phyloP scores from a whole-genome alignment of 2,113 vertebrate genomes.

The Myrmecophaga tridactyla region DNA sequence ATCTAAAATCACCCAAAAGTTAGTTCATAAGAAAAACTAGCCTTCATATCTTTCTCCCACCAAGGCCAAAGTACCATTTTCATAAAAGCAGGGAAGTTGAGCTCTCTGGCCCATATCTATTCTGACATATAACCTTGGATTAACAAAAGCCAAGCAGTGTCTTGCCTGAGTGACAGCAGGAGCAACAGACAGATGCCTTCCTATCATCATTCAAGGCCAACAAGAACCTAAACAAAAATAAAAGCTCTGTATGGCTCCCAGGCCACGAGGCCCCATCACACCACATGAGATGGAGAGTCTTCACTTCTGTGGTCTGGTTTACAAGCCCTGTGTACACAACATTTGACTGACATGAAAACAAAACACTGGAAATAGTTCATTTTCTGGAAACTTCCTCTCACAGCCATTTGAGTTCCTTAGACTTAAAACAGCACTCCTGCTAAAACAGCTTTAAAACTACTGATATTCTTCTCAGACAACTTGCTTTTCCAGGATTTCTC shows the following conservation, averaged over 20 bases:
- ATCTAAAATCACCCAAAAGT: background rate
- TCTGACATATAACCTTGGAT: background rate
- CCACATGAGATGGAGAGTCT: conserved; percentile 42
- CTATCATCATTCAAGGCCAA: background rate
- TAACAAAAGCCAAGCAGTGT: background rate
- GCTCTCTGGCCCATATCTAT: background rate
- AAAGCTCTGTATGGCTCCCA: conserved; percentile 11
- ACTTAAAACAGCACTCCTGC: conserved; percentile 37
- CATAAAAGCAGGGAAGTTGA: background rate
- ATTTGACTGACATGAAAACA: conserved; percentile 62
- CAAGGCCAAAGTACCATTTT: background rate
- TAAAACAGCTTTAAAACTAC: conserved; percentile 45
- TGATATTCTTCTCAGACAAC: background rate
- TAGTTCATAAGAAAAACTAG: background rate
- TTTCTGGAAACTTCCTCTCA: conserved; percentile 72
- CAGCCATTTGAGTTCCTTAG: conserved; percentile 49
- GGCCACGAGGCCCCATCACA: conserved; percentile 39
- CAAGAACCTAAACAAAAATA: conserved; percentile 62
- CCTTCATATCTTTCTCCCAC: background rate
- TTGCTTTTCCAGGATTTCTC: background rate
- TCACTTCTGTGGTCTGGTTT: conserved; percentile 58
- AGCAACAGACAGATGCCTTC: background rate
- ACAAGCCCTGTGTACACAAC: conserved; percentile 11
- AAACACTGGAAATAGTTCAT: conserved; percentile 66
- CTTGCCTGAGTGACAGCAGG: background rate